Base-by-base conservation (phyloP, 2,113 vertebrate species). In the Sander lucioperca region DNA sequence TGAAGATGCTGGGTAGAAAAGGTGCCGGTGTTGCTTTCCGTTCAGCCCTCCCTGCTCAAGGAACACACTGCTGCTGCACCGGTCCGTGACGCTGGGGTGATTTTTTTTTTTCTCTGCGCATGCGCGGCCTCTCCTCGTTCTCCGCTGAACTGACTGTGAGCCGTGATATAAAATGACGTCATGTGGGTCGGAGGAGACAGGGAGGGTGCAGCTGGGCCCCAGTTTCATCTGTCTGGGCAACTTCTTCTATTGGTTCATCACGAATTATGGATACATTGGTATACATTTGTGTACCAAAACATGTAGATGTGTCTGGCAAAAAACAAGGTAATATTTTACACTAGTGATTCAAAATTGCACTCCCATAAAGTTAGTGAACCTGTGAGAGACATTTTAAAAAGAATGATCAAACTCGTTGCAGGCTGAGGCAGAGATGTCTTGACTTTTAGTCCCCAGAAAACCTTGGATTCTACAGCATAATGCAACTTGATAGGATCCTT, bases 131-230 rank as follows among this genome's bases (percentile, higher is more conserved):
- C 88, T 89, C 85, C 77, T 83, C 47, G 50, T 50, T 89, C 86
- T 79, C 74, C 23, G 62, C 13, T 19, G 27, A 58, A 19, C 66
- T 58, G 74, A 79, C 59, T n/a, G n/a, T n/a, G n/a, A 73, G 83
- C 54, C 50, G 48, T 15, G 78, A 39, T 67, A 82, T 71, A 59
- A 78, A 59, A 94, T 95, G 89, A 95, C 93, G 95, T 95, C 95
- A 95, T 94, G 39, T 3, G 56, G 53, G 67, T 18, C 61, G 39
- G 78, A 1, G 21, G 45, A 50, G 58, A 27, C 50, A 51, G 45
- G 57, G 47, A 58, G 50, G 50, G 48, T 19, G 39, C 27, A 50
- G 67, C 50, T n/a, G 33, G 33, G 7, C 16, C 25, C 6, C 25
- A 16, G 8, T 1, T 47, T 70, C 54, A 27, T 13, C n/a, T 36